Base-by-base conservation (phyloP, 2,113 vertebrate species). In the Helogale parvula region DNA sequence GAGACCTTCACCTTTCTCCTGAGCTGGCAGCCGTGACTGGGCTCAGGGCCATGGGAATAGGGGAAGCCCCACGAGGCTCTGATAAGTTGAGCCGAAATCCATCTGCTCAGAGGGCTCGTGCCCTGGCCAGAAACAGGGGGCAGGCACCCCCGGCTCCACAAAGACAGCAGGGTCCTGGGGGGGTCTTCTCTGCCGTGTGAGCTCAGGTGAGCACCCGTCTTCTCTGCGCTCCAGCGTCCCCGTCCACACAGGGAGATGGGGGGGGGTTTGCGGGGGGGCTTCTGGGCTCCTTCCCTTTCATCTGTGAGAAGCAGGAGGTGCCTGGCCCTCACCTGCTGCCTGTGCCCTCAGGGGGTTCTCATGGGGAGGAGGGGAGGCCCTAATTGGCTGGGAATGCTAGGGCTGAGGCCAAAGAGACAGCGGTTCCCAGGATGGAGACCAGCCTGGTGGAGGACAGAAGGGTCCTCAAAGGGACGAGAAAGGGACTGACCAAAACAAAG, bases 301-400 rank as follows among this genome's bases (percentile, higher is more conserved):
- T 21, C 50, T 79, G 77, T 52, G 82, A 94, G 82, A 69, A 82
- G 72, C 71, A 41, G 41, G 41, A 41, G 41, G 41, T 41, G 41
- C 47, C 81, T 21, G 88, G 89, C 74, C 69, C 74, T 95, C 60
- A 57, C 91, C 60, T 41, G 94, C 52, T 71, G 80, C 76, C 52
- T 3, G n/a, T 69, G 92, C 94, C 97, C 95, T 88, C 80, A 76
- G 93, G 98, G 92, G 71, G 84, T 97, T 98, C 97, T 93, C 97
- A 98, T 35, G 84, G 83, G 33, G 15, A 74, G 84, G 38, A 89
- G 68, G 82, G 83, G 80, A 97, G n/a, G 71, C 95, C 83, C 0
- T 97, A 97, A 98, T 98, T 98, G 98, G 85, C 92, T 81, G 87
- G 95, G 94, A 98, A 97, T 35, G 72, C 66, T 5, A 83, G 63